These are phyloP conservation scores for Polypterus senegalus DNA, from an alignment of 2,113 vertebrate species.

Conservation along the genomic window DNA sequence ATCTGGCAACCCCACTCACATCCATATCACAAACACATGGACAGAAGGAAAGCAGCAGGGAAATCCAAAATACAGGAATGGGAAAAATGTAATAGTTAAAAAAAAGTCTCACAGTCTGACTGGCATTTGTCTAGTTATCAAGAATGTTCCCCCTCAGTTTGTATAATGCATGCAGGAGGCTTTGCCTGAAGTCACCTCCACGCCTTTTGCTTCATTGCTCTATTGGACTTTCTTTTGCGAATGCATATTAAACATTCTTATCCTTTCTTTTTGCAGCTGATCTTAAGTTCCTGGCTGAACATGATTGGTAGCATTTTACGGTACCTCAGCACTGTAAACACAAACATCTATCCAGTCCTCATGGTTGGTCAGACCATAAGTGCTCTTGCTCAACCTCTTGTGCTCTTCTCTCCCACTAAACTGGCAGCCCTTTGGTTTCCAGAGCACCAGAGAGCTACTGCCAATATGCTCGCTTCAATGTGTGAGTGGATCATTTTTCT, in stretches of 20 bases:
- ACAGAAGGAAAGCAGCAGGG: too few species aligned
- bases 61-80: too few species aligned
- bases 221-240: too few species aligned
- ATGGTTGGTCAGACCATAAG: constrained; percentile 71
- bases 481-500: constrained; percentile 50
- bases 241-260: neutral
- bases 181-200: too few species aligned
- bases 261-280: constrained; percentile 43
- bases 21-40: too few species aligned
- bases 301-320: constrained; percentile 60
- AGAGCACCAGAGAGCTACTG: constrained; percentile 73
- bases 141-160: neutral
- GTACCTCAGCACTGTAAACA: constrained; percentile 21
- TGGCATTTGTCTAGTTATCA: neutral
- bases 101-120: neutral
- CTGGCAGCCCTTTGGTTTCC: constrained; percentile 89
- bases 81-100: neutral
- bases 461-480: constrained; percentile 84
- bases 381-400: constrained; percentile 75
- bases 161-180: too few species aligned
- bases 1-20: too few species aligned
- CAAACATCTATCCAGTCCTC: constrained; percentile 38
- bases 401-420: constrained; percentile 83
- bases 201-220: too few species aligned
- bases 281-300: constrained; percentile 77